Evolutionary conservation across 2,797 vertebrate genomes (phyloP).

Genomic region (Epinephelus coioides): DNA sequence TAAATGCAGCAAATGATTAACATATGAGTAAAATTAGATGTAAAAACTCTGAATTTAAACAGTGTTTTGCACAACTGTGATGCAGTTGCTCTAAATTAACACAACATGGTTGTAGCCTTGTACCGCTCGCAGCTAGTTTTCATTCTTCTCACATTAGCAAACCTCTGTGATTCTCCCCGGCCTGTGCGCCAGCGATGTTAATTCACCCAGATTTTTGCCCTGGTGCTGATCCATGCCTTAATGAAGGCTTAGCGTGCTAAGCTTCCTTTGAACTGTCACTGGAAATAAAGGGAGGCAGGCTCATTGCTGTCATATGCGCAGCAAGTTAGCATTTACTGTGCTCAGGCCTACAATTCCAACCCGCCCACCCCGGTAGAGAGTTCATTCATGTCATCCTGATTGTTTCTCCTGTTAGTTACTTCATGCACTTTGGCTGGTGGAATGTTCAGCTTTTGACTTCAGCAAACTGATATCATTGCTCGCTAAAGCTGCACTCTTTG

Average conservation of each 20-base stretch:
- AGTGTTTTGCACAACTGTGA: not conserved
- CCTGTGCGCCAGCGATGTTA: constrained; percentile 50
- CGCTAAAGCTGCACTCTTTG: constrained; percentile 8
- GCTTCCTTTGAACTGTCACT: constrained; percentile 82
- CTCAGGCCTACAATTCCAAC: constrained; percentile 48
- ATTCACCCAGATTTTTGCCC: constrained; percentile 67
- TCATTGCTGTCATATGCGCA: constrained; percentile 52
- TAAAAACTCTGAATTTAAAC: not conserved
- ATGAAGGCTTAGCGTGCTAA: constrained; percentile 76
- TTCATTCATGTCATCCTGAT: constrained; percentile 62
- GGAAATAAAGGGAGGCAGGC: constrained; percentile 73
- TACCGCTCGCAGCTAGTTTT: constrained; percentile 11
- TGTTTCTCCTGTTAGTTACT: constrained; percentile 13
- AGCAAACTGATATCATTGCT: constrained; percentile 27
- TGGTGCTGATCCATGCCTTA: constrained; percentile 75
- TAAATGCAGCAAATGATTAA: not conserved
- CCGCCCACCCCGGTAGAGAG: constrained; percentile 48
- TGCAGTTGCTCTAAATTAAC: not conserved
- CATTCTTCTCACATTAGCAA: constrained; percentile 32
- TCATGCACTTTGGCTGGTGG: constrained; percentile 26
- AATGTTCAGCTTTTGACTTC: constrained; percentile 8
- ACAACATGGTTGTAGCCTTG: constrained; percentile 4
- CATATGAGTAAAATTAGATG: not conserved
- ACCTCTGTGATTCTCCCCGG: constrained; percentile 43
- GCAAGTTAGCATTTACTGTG: constrained; percentile 65